Conservation (phyloP, 2,113 vertebrate genomes). For the Lagopus muta region DNA sequence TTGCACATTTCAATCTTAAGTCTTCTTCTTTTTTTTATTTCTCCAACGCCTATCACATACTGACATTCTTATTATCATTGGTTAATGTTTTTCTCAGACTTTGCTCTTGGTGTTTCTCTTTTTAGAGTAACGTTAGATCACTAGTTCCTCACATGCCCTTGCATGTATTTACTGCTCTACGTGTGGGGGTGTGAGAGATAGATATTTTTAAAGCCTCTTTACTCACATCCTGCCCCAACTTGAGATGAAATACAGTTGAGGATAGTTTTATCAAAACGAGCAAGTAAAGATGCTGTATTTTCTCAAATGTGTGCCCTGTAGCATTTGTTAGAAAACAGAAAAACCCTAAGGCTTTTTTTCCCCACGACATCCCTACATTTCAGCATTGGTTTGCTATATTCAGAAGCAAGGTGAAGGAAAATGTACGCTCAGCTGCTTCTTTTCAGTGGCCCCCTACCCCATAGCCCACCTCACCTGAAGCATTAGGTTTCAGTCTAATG, state of each 20-base stretch:
- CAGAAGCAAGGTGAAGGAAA: not conserved
- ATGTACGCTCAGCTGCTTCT: not conserved
- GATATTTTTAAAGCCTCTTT: conserved; percentile 13
- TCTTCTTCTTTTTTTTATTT: not conserved
- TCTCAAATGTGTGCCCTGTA: not conserved
- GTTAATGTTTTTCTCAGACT: not conserved
- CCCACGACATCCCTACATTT: not conserved
- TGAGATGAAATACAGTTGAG: not conserved
- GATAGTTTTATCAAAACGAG: conserved; percentile 6
- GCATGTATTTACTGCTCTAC: not conserved
- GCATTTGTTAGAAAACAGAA: not conserved
- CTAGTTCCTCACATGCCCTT: not conserved
- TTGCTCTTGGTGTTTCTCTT: not conserved
- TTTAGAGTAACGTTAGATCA: not conserved
- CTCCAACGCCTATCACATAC: not conserved
- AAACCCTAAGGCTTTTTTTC: not conserved
- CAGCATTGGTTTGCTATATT: not conserved
- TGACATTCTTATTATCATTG: not conserved
- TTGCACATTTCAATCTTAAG: not conserved
- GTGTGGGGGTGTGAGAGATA: not conserved
- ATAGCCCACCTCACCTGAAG: not conserved
- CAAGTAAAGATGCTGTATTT: not conserved
- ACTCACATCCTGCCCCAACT: conserved; percentile 5
- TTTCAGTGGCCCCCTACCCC: not conserved
- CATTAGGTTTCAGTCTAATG: not conserved